phyloP scores from a whole-genome alignment of 2,888 invertebrate species.

The Metellina segmentata region DNA sequence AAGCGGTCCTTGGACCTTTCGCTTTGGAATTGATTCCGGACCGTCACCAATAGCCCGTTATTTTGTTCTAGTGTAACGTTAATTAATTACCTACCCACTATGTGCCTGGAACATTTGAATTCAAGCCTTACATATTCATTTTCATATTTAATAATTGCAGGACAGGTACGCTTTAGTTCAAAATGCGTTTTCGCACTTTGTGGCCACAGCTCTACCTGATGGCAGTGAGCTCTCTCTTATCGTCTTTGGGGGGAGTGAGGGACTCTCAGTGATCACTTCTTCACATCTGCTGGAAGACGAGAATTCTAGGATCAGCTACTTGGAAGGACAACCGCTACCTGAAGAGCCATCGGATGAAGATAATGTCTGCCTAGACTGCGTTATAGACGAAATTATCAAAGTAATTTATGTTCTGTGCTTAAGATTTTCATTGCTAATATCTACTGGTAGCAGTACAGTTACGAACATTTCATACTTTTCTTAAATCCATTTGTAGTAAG shows the following conservation, averaged over 20 bases:
- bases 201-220: conserved; percentile 10
- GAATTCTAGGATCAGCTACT: conserved; percentile 16
- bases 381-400: conserved; percentile 29
- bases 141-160: background rate
- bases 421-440: no score
- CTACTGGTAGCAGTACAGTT: no score
- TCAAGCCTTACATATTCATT: no score
- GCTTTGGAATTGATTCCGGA: no score
- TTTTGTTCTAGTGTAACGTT: no score
- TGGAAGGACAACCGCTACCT: conserved; percentile 54
- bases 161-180: conserved; percentile 10
- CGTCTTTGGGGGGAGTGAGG: conserved; percentile 19
- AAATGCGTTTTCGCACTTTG: conserved; percentile 51
- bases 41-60: no score
- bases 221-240: conserved; percentile 36
- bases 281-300: background rate
- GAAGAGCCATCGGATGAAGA: conserved; percentile 24
- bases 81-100: no score
- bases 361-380: conserved; percentile 7
- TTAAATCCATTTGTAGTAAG: no score
- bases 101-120: no score
- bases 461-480: no score
- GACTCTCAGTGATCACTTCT: background rate
- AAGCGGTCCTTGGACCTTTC: no score
- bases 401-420: background rate